phyloP scores from a whole-genome alignment of 1,140 invertebrate species.

The Megathymus violae region DNA sequence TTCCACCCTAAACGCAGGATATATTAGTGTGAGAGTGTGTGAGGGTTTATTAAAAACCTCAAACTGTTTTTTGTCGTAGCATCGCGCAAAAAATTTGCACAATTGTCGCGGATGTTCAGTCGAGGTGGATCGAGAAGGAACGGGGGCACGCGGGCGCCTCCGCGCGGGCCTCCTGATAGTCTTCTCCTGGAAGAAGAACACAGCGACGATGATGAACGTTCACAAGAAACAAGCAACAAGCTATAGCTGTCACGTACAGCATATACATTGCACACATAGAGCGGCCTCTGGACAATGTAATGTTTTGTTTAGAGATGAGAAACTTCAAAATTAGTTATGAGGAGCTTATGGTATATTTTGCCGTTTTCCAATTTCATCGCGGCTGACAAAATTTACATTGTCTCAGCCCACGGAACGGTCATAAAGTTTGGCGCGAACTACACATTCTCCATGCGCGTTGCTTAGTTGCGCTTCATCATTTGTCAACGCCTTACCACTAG shows the following conservation, averaged over 20 bases:
- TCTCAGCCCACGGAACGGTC: neutral
- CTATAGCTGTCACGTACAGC: slow-evolving; percentile 49
- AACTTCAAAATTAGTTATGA: no score
- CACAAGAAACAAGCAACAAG: slow-evolving; percentile 55
- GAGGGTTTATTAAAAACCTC: neutral
- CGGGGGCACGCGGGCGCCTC: slow-evolving; percentile 81
- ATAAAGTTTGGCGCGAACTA: slow-evolving; percentile 4
- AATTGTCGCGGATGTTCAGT: slow-evolving; percentile 91
- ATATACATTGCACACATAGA: no score
- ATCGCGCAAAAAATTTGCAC: slow-evolving; percentile 92
- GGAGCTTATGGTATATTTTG: no score
- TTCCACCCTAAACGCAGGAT: no score
- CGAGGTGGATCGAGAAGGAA: slow-evolving; percentile 88
- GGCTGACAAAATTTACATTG: no score
- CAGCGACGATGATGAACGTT: slow-evolving; percentile 85
- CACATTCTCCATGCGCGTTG: slow-evolving; percentile 13
- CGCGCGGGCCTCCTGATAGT: slow-evolving; percentile 78
- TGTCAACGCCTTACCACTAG: slow-evolving; percentile 44
- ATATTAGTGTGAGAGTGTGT: no score
- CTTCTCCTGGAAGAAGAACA: slow-evolving; percentile 85
- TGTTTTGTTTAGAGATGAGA: no score
- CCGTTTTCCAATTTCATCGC: no score
- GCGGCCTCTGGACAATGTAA: no score
- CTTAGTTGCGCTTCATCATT: slow-evolving; percentile 42
- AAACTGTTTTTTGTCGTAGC: slow-evolving; percentile 75